Base-by-base conservation (phyloP, 2,888 invertebrate species). In the Galerucella nymphaeae region DNA sequence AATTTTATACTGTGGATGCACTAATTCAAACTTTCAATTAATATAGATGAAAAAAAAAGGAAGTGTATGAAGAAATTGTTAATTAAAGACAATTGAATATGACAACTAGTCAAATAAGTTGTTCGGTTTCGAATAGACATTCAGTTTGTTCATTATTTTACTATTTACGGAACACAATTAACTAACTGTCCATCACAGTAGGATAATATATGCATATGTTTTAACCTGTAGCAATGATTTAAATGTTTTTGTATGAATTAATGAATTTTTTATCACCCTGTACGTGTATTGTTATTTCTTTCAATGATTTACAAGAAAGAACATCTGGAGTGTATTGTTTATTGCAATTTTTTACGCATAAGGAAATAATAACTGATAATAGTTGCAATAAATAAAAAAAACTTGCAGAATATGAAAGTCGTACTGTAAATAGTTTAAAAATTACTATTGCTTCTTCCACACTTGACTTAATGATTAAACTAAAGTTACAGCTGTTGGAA, bases 21-120 rank as follows among this genome's bases (percentile, higher is more conserved):
- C 58, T 30, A 58, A 58, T 58, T 58, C 23, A 13, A 58, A 30
- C 6, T 6, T 58, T 30, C 0, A 58, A 58, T 58, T 58, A 23
- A 30, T 30, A 8, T 58, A 23, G 13, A 23, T 23, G 58, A 30
- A 14, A 14, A 30, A 30, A 16, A 14, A n/a, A 4, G 70, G 70
- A 65, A 70, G 45, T 45, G 65, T 65, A 50, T 65, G 59, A 48
- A 57, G 45, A 50, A 23, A 20, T 70, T 38, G 20, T 70, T 65
- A 65, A 65, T 50, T 6, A 30, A 30, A 30, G 30, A 30, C 30
- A 30, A 5, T 30, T 5, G 30, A 8, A 6, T 8, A 30, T 30
- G 30, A 30, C 13, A 42, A 42, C 0, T 11, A 42, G 42, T 42
- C 42, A 42, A 13, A 42, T 11, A 11, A 11, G 11, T 42, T 11